These are phyloP conservation scores for Lottia gigantea DNA, from an alignment of 2,888 invertebrate genomes.

Conservation along the genomic window DNA sequence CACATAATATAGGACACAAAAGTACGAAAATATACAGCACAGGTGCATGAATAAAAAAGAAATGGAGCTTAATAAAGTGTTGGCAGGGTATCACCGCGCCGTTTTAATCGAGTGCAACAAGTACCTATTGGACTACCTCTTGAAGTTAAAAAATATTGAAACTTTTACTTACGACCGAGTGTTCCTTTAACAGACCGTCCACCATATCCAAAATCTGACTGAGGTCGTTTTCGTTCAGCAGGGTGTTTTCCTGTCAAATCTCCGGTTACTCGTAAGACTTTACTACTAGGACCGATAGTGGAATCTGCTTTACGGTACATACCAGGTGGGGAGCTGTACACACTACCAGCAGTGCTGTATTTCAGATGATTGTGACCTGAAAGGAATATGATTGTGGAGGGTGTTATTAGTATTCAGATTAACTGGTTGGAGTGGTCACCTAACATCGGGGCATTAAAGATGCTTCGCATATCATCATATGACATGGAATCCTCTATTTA, in stretches of 20 bases:
- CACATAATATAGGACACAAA: no score
- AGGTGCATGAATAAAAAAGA: no score
- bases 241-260: slow-evolving; percentile 56
- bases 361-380: slow-evolving; percentile 50
- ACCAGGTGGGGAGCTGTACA: slow-evolving; percentile 52
- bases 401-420: no score
- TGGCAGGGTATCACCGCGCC: neutral
- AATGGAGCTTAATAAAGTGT: neutral
- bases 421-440: no score
- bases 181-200: slow-evolving; percentile 47
- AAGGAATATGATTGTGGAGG: slow-evolving; percentile 13
- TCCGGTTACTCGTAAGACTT: slow-evolving; percentile 52
- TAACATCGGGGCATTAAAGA: no score
- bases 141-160: neutral
- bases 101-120: neutral
- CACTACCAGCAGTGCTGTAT: slow-evolving; percentile 47
- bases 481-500: no score
- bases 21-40: no score
- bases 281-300: slow-evolving; percentile 42
- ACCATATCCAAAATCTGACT: slow-evolving; percentile 50
- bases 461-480: no score
- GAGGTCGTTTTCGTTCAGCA: slow-evolving; percentile 39
- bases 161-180: slow-evolving; percentile 48
- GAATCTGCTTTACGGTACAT: slow-evolving; percentile 39
- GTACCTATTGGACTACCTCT: neutral